A percentile compares a stretch with the other conserved stretches of the same genome.
phyloP scores from a whole-genome alignment of 2,888 invertebrate species.

The Idaea straminata region DNA sequence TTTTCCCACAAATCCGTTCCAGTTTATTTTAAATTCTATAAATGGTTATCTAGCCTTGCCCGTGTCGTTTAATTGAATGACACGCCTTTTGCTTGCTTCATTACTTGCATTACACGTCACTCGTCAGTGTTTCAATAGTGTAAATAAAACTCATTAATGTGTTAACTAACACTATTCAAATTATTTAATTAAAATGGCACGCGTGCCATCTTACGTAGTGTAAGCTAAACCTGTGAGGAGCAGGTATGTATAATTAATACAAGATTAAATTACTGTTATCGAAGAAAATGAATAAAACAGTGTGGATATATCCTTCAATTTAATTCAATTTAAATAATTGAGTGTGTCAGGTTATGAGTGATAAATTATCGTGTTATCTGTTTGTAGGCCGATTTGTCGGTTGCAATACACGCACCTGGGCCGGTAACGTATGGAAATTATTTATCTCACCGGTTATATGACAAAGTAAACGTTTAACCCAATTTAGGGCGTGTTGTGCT shows the following conservation, averaged over 20 bases:
- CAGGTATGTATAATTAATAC: slow-evolving; percentile 9
- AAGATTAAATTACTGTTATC: not conserved
- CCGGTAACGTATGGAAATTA: slow-evolving; percentile 11
- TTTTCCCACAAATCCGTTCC: slow-evolving; percentile 20
- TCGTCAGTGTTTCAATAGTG: not conserved
- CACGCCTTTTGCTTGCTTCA: slow-evolving; percentile 24
- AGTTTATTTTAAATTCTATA: slow-evolving; percentile 21
- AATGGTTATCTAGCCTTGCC: slow-evolving; percentile 33
- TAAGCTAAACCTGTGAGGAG: not conserved
- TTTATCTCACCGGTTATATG: slow-evolving; percentile 10
- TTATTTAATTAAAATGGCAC: no score
- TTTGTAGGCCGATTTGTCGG: not conserved
- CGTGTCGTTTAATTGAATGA: slow-evolving; percentile 28
- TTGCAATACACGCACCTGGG: not conserved
- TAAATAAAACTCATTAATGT: not conserved
- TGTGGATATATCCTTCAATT: not conserved
- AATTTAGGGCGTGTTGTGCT: not conserved
- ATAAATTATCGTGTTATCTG: not conserved
- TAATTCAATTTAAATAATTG: not conserved
- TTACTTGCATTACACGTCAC: slow-evolving; percentile 6
- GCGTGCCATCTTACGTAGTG: not conserved
- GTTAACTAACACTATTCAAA: no score
- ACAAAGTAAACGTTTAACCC: not conserved
- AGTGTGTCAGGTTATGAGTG: not conserved
- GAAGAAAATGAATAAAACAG: not conserved